Evolutionary conservation across 2,888 invertebrate species (phyloP), one percentile per base, ranked within the genome.

Genomic region (Drosophila pseudotalamancana): DNA sequence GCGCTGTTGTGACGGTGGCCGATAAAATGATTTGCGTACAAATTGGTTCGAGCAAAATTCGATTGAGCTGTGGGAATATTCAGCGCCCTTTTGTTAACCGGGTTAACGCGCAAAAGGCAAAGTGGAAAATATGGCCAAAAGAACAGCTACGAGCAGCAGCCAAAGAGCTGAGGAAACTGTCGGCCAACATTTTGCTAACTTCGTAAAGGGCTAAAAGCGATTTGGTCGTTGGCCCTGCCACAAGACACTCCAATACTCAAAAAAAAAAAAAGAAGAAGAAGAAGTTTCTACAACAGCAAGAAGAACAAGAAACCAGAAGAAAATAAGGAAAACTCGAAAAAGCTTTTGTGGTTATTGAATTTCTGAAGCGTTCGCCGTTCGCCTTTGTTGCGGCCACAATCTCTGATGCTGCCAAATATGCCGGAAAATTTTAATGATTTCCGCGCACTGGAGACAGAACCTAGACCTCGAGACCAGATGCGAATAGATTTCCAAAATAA

Each of bases 11-110:
- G 55, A 45, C 23, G 14, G 12, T 81, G 63, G 61, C 73, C 77
- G 72, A 82, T 88, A 87, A 88, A 88, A 88, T 88, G 87, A 87
- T 88, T 87, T 87, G 84, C 85, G 88, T 88, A 87, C 85, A 89
- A 89, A 89, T 88, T 87, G 87, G 81, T 82, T 88, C 67, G 76
- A 78, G 77, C 74, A 51, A 84, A 87, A 89, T 83, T 87, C 88
- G 83, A 88, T 88, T 87, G 85, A 83, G 82, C 77, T 85, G 78
- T 77, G 87, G 81, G 85, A 87, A 87, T 87, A 74, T 83, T 77
- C 80, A 65, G 66, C 62, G 69, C 65, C 81, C 82, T 77, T 85
- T 88, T 86, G 79, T 88, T 83, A 87, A 77, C 79, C 74, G 71
- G 71, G 81, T 77, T 83, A 78, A 72, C 67, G 68, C 64, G 73